These are phyloP conservation scores for Carterocephalus palaemon DNA, from an alignment of 2,888 invertebrate genomes.

Conservation along the genomic window DNA sequence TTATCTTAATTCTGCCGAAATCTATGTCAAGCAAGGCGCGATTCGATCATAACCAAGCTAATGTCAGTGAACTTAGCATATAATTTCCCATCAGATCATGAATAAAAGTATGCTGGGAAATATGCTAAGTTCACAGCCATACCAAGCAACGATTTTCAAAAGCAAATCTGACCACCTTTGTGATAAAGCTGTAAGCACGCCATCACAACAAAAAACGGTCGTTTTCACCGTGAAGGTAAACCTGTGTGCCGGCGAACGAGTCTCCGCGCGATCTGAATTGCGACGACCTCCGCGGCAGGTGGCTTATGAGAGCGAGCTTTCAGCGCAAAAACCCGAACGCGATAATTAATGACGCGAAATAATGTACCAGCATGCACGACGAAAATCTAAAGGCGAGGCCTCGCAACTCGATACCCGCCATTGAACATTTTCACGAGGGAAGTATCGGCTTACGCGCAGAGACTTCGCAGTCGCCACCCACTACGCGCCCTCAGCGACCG, in stretches of 20 bases:
- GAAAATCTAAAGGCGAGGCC: constrained; percentile 73
- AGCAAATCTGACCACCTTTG: no score
- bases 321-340: constrained; percentile 58
- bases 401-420: constrained; percentile 70
- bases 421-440: constrained; percentile 74
- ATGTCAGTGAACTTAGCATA: no score
- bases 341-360: constrained; percentile 77
- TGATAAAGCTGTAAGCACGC: no score
- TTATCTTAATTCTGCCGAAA: no score
- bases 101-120: no score
- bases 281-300: constrained; percentile 64
- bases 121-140: no score
- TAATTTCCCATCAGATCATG: no score
- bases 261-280: constrained; percentile 63
- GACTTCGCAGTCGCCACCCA: constrained; percentile 67
- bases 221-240: constrained; percentile 53
- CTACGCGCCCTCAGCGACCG: constrained; percentile 45
- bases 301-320: constrained; percentile 61
- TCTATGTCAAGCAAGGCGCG: no score
- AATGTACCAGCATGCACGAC: constrained; percentile 75
- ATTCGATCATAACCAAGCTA: no score
- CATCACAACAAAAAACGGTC: constrained; percentile 32
- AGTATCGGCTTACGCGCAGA: constrained; percentile 70
- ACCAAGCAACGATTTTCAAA: no score
- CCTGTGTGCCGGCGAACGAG: constrained; percentile 43